Conservation (phyloP, 2,113 vertebrate genomes). For the Octodon degus region DNA sequence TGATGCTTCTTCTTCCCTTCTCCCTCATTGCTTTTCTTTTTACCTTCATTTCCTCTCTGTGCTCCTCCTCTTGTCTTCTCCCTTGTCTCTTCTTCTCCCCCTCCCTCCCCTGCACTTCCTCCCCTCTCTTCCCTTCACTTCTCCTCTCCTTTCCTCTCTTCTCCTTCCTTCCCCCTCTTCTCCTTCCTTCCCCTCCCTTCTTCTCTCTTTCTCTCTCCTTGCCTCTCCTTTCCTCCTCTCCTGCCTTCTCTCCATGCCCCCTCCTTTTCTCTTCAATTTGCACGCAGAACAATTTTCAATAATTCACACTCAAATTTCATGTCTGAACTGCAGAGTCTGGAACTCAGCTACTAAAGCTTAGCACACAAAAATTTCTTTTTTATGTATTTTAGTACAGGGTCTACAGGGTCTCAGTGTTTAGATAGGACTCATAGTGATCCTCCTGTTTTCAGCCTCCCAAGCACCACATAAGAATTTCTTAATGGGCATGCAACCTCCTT, state of each 20-base stretch:
- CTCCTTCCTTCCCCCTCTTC: too few relatives aligned
- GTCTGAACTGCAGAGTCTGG: background rate
- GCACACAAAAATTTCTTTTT: background rate
- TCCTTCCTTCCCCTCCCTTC: fast-evolving
- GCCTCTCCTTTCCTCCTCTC: too few relatives aligned
- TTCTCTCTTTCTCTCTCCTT: background rate
- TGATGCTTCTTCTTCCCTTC: background rate
- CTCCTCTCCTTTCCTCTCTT: too few relatives aligned
- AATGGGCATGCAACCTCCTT: background rate
- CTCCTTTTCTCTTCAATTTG: background rate
- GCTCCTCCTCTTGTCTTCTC: too few relatives aligned
- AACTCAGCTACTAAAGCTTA: background rate
- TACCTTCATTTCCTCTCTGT: background rate
- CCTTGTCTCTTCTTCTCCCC: too few relatives aligned
- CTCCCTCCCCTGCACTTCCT: too few relatives aligned
- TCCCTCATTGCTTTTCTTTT: too few relatives aligned
- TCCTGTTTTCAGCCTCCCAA: too few relatives aligned
- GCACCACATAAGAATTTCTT: background rate
- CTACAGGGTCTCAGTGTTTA: too few relatives aligned
- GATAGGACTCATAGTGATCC: too few relatives aligned
- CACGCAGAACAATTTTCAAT: background rate
- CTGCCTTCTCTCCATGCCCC: fast-evolving
- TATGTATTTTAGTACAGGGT: too few relatives aligned
- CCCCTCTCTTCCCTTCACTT: too few relatives aligned
- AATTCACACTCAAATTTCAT: background rate